Base-by-base conservation (phyloP, 2,113 vertebrate genomes). In the Prionailurus bengalensis region DNA sequence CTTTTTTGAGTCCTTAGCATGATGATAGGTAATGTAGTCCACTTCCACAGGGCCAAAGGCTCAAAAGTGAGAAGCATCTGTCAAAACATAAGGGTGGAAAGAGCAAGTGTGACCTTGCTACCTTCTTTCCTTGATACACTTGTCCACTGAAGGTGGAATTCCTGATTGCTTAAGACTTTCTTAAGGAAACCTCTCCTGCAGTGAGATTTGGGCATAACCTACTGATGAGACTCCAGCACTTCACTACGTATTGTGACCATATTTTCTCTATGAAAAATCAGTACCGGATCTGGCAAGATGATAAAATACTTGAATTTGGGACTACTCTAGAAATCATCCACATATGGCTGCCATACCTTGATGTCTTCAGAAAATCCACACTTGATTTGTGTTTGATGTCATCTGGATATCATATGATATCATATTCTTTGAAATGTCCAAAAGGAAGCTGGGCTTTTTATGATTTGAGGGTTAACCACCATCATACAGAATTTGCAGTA, bases 391-490 rank as follows among this genome's bases (percentile, higher is more conserved):
- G 65, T 98, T 98, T 98, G 87, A 98, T 97, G 94, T 96, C 98
- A 98, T 98, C 95, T 98, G 96, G 95, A 80, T 96, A 96, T 98
- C 97, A 97, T 92, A 97, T 96, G 89, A 97, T 91, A 97, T 95
- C 85, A 96, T 95, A 96, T 81, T 96, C 71, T 95, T 94, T 97
- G 87, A 92, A 71, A 97, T 80, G 86, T 58, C 71, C 58, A 90
- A 92, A 94, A 96, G 95, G 76, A 98, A 97, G 91, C 96, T 92
- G 63, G 65, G 31, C 12, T 84, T 80, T 92, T 95, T 96, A 97
- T 65, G 15, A 93, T 93, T 93, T 95, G 90, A 95, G 58, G 10
- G 45, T 90, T 97, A 96, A 96, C 63, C 58, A 89, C 80, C 55
- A 87, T 96, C 74, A 95, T 45, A 96, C 39, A 96, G 80, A 95